Percentiles rank a stretch among this genome's conserved stretches.
phyloP scores from a whole-genome alignment of 2,888 invertebrate species.

The Watsonalla binaria region DNA sequence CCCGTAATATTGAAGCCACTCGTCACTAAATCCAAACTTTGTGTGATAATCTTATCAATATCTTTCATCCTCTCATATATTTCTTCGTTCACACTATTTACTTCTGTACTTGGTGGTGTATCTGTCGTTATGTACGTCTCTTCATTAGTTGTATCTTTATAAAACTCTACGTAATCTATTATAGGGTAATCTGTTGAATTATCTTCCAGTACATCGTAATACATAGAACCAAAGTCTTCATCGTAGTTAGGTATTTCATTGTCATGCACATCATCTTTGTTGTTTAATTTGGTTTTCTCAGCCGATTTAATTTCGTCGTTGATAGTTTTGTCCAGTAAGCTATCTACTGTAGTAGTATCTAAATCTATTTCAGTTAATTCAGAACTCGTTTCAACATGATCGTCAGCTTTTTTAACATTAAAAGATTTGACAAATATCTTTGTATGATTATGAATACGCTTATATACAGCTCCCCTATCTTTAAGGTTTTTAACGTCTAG shows the following conservation, averaged over 20 bases:
- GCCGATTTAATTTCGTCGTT: slow-evolving; percentile 6
- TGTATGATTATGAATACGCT: slow-evolving; percentile 35
- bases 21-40: neutral
- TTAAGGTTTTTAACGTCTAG: slow-evolving; percentile 24
- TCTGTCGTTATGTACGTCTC: slow-evolving; percentile 33
- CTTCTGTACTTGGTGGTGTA: slow-evolving; percentile 4
- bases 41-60: slow-evolving; percentile 9
- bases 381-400: slow-evolving; percentile 19
- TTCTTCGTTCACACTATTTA: slow-evolving; percentile 1
- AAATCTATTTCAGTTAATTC: slow-evolving; percentile 10
- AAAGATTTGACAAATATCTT: slow-evolving; percentile 45
- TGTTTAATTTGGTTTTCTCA: slow-evolving; percentile 1
- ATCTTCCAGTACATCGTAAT: slow-evolving; percentile 37
- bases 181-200: slow-evolving; percentile 59
- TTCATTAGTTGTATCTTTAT: slow-evolving; percentile 64
- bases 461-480: slow-evolving; percentile 18
- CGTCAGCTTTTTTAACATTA: slow-evolving; percentile 28
- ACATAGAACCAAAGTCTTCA: slow-evolving; percentile 20
- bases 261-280: slow-evolving; percentile 15
- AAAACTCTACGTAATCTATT: slow-evolving; percentile 59
- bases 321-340: neutral
- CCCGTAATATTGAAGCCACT: neutral
- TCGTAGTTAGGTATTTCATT: slow-evolving; percentile 33
- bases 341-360: neutral
- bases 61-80: slow-evolving; percentile 6